Base-by-base conservation (phyloP, 1,140 invertebrate species). In the Halictus rubicundus region DNA sequence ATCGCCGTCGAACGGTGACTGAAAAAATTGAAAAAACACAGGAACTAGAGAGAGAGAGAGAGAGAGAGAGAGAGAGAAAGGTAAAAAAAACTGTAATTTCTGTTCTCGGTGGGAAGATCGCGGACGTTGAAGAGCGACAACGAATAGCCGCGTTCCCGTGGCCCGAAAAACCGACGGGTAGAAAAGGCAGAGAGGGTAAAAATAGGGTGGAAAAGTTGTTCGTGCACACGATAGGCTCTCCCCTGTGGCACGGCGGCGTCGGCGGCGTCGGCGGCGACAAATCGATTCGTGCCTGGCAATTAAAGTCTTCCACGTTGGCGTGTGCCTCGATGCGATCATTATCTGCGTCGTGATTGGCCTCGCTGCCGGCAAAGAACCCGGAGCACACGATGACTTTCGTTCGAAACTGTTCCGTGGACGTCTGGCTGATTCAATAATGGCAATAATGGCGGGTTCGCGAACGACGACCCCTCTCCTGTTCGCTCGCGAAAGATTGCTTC, bases 281-380 rank as follows among this genome's bases (percentile, higher is more conserved):
- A 93, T 93, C 91, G 92, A 92, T 92, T 88, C 89, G 78, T 88
- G 78, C 77, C 54, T 84, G 65, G 86, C 91, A 92, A 92, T 93
- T 92, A 92, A 92, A 92, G 89, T 91, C 88, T 87, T 87, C 88
- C 85, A 80, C 78, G 82, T 87, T 84, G 73, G 84, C 82, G 82
- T 88, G 81, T 80, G 73, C 61, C 84, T 69, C 83, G 59, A 83
- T 78, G 83, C 80, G 89, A 92, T 89, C 85, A 84, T 91, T 92
- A 92, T 91, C 91, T 81, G 61, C 54, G 80, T 79, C 78, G 88
- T 88, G 88, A 91, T 89, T 92, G 89, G 86, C 80, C 57, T 75
- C 87, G 78, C 76, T 81, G 79, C 80, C 81, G 71, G 76, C 79
- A 77, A 69, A 69, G 64, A 60, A 19, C 68, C 32, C 25, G 42